Evolutionary conservation across 2,797 vertebrate species (phyloP), one percentile per base, ranked within the genome.

Genomic region (Crypturellus tataupa): DNA sequence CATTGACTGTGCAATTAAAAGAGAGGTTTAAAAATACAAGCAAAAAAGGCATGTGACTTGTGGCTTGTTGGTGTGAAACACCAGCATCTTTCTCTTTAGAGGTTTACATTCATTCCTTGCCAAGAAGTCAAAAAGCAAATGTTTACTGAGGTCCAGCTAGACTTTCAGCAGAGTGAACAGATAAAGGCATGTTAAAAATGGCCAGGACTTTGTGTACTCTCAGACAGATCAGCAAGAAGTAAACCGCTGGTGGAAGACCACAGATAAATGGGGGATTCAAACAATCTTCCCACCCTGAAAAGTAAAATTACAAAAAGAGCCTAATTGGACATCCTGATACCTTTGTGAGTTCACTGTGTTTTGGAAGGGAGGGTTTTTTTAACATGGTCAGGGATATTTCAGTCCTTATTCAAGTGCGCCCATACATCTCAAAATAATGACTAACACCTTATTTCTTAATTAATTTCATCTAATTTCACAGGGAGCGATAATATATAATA

Each of bases 371-470:
- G 9, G 47, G 10, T 53, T 29, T 80, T 63, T 92, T 82, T 14
- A 6, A 55, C n/a, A 72, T 3, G 3, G 42, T 81, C 80, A 72
- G 25, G 12, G 55, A 17, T 56, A 64, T 53, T 90, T 82, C 69
- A 68, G 17, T 64, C 40, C 21, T 55, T 95, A 89, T 49, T 82
- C 46, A 75, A 29, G 63, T 44, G 44, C 23, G 4, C 44, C 19
- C 86, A 59, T 84, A 94, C 46, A 70, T 88, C 85, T 95, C 12
- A 15, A 72, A 20, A 60, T 33, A 75, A 85, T 39, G 21, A 19
- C 33, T 68, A 92, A 87, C 94, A 95, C 80, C 93, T 96, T 67
- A 68, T 55, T 91, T 85, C 93, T 94, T 92, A 94, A 91, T 92
- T 93, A 93, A 86, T 90, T 94, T 95, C 1, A 92, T 93, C 65